Percentiles rank a stretch among this genome's conserved stretches.
Evolutionary conservation across 2,113 vertebrate species (phyloP).

Genomic region (Dendropsophus ebraccatus): DNA sequence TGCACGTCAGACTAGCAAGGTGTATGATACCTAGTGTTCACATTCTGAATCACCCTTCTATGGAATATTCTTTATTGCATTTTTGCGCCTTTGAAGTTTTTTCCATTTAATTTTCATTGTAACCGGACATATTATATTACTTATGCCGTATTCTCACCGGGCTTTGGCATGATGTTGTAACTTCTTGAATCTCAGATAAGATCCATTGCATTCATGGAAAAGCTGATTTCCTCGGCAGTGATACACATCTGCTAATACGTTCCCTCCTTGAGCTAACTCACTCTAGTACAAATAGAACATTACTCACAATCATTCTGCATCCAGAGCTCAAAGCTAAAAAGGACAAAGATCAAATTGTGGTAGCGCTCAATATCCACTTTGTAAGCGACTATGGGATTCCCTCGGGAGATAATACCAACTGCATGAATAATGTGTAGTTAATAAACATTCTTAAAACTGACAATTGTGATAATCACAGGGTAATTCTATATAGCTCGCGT

Average conservation of each 20-base stretch:
- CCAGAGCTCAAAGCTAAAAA: not conserved
- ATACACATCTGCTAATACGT: conserved; percentile 41
- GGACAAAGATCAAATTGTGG: conserved; percentile 31
- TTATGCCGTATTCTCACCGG: not conserved
- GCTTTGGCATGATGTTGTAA: conserved; percentile 12
- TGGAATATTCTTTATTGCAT: not conserved
- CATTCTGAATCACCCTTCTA: not conserved
- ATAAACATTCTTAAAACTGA: not conserved
- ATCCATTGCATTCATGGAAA: conserved; percentile 36
- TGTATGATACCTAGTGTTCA: not conserved
- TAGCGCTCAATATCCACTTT: not conserved
- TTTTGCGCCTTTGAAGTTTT: not conserved
- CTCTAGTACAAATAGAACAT: conserved; percentile 35
- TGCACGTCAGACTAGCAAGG: not conserved
- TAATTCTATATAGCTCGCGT: not conserved
- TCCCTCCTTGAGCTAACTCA: conserved; percentile 43
- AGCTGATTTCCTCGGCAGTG: conserved; percentile 32
- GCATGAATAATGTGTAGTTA: not conserved
- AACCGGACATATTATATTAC: not conserved
- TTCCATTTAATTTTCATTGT: not conserved
- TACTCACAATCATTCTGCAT: conserved; percentile 25
- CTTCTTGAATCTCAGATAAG: conserved; percentile 25
- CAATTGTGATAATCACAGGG: conserved; percentile 4
- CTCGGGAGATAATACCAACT: conserved; percentile 22
- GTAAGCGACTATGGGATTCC: not conserved